Evolutionary conservation across 2,113 vertebrate genomes (phyloP).

Genomic region (Pristiophorus japonicus): DNA sequence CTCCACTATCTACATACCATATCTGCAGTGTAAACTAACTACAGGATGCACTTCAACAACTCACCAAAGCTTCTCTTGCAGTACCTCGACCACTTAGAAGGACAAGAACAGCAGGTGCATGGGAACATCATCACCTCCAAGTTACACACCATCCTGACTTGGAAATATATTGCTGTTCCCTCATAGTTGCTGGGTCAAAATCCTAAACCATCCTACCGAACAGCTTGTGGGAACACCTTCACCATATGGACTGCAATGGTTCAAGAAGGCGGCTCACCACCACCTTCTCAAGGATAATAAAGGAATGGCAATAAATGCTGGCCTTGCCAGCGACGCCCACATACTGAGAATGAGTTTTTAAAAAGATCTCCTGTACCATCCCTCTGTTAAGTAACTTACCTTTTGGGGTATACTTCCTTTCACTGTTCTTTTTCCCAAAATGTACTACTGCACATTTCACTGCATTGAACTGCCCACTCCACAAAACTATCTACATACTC

Average conservation of each 20-base stretch:
- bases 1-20: too few species aligned
- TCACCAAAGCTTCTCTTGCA: too few species aligned
- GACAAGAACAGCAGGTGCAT: too few species aligned
- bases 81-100: too few species aligned
- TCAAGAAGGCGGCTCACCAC: not conserved
- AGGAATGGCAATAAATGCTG: not conserved
- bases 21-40: not conserved
- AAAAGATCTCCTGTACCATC: not conserved
- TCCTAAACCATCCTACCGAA: not conserved
- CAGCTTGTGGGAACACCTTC: not conserved
- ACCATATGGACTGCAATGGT: too few species aligned
- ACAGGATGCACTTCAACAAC: not conserved
- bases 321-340: not conserved
- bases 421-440: not conserved
- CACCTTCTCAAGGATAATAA: not conserved
- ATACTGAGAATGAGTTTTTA: not conserved
- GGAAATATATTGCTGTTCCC: too few species aligned
- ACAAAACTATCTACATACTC: not conserved
- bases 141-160: too few species aligned
- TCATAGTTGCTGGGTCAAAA: too few species aligned
- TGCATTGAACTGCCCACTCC: not conserved
- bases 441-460: not conserved
- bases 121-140: too few species aligned
- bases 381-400: not conserved
- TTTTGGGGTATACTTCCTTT: not conserved